Percentiles rank a stretch among this genome's conserved stretches.
phyloP scores from a whole-genome alignment of 2,113 vertebrate genomes.

The Rhinolophus ferrumequinum region DNA sequence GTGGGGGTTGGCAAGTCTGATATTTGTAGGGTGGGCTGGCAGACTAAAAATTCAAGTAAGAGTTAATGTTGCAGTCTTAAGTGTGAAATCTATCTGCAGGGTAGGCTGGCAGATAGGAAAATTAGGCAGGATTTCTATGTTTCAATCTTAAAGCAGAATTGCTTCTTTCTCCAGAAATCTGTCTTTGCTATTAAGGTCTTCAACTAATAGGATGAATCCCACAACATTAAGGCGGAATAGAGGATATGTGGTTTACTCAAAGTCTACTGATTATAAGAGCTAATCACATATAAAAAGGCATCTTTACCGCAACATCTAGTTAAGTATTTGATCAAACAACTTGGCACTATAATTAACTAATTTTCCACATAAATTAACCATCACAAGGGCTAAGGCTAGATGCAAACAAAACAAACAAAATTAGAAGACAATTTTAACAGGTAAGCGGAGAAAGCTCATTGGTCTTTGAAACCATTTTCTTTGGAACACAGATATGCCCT shows the following conservation, averaged over 20 bases:
- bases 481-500: neutral
- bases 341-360: neutral
- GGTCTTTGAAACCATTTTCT: neutral
- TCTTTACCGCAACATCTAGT: neutral
- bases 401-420: conserved; percentile 17
- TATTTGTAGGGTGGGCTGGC: neutral
- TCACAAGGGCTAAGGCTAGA: neutral
- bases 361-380: neutral
- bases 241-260: neutral
- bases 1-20: neutral
- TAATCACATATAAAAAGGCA: neutral
- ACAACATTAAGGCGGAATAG: neutral
- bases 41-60: neutral
- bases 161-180: neutral
- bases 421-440: neutral
- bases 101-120: neutral
- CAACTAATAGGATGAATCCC: neutral
- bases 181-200: neutral
- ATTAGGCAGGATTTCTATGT: neutral
- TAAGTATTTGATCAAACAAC: neutral
- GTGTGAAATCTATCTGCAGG: neutral
- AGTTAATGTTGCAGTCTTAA: neutral
- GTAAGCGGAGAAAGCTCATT: neutral
- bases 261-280: neutral
- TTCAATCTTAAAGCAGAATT: neutral